These are phyloP conservation scores for Notarius quadriscutis DNA, from an alignment of 2,113 vertebrate genomes.

Conservation along the genomic window DNA sequence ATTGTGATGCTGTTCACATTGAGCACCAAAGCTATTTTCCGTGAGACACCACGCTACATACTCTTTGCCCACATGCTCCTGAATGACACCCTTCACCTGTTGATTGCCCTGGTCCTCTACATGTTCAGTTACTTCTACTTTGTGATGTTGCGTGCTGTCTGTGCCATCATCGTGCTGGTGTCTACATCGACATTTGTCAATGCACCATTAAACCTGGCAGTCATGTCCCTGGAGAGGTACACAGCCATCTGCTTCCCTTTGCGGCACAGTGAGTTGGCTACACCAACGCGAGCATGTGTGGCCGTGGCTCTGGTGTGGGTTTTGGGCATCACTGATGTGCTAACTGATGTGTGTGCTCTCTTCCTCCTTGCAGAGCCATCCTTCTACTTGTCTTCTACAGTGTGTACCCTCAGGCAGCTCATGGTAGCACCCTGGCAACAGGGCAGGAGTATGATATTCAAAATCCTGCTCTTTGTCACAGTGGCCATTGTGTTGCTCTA, in stretches of 20 bases:
- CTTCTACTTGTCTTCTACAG: constrained; percentile 12
- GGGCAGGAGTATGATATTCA: constrained; percentile 17
- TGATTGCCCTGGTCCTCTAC: constrained; percentile 9
- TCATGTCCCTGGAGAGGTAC: constrained; percentile 53
- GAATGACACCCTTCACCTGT: constrained; percentile 37
- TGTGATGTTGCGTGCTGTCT: constrained; percentile 20
- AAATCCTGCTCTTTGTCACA: constrained; percentile 10
- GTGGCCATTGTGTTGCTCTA: constrained; percentile 39
- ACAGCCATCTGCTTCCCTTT: constrained; percentile 53
- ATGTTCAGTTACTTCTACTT: not conserved
- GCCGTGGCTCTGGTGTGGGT: constrained; percentile 41
- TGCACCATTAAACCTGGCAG: constrained; percentile 45
- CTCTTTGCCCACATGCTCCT: constrained; percentile 52
- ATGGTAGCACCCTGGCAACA: constrained; percentile 20
- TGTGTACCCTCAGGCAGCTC: constrained; percentile 27
- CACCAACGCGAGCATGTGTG: not conserved
- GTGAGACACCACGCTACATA: constrained; percentile 50
- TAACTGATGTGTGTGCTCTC: constrained; percentile 39
- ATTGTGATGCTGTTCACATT: constrained; percentile 39
- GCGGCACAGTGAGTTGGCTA: constrained; percentile 47
- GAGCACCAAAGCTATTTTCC: constrained; percentile 37
- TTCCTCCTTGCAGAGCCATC: constrained; percentile 35
- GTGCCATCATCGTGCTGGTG: constrained; percentile 36
- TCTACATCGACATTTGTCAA: constrained; percentile 27
- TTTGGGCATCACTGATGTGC: constrained; percentile 18